A percentile compares a stretch with the other conserved stretches of the same genome.
Conservation (phyloP, 2,888 invertebrate genomes). For the Tortrix viridana region DNA sequence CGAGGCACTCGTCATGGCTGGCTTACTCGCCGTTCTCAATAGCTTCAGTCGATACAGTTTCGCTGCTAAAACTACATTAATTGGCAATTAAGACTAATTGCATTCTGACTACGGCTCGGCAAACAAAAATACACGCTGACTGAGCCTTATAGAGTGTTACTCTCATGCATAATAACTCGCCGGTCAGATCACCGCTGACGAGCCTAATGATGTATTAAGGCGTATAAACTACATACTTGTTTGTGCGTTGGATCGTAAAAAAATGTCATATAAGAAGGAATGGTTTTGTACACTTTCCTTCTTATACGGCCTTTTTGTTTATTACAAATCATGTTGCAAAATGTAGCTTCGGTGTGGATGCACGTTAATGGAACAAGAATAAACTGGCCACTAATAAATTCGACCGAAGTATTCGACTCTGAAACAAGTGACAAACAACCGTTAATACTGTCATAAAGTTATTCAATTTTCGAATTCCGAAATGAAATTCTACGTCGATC, state of each 20-base stretch:
- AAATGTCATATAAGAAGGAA: too few species aligned
- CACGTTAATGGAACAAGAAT: too few species aligned
- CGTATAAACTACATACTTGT: too few species aligned
- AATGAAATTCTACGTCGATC: conserved; percentile 21
- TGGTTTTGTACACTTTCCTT: too few species aligned
- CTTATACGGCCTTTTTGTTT: too few species aligned
- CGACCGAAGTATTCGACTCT: not conserved
- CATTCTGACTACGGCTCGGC: conserved; percentile 4
- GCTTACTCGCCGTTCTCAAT: not conserved
- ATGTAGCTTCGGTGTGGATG: too few species aligned
- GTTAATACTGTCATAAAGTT: conserved; percentile 27
- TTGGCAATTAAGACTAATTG: conserved; percentile 34
- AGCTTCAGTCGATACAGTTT: conserved; percentile 1
- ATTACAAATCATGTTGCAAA: too few species aligned
- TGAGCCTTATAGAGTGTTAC: not conserved
- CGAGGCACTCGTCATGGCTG: not conserved
- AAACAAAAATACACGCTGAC: conserved; percentile 11
- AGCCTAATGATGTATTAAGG: too few species aligned
- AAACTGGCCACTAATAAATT: not conserved
- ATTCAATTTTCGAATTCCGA: conserved; percentile 24
- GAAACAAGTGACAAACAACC: conserved; percentile 23
- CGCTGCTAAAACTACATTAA: conserved; percentile 20
- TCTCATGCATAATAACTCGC: too few species aligned
- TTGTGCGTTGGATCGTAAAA: too few species aligned
- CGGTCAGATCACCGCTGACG: too few species aligned